phyloP scores from a whole-genome alignment of 2,797 vertebrate genomes.

The Cryptoprocta ferox region DNA sequence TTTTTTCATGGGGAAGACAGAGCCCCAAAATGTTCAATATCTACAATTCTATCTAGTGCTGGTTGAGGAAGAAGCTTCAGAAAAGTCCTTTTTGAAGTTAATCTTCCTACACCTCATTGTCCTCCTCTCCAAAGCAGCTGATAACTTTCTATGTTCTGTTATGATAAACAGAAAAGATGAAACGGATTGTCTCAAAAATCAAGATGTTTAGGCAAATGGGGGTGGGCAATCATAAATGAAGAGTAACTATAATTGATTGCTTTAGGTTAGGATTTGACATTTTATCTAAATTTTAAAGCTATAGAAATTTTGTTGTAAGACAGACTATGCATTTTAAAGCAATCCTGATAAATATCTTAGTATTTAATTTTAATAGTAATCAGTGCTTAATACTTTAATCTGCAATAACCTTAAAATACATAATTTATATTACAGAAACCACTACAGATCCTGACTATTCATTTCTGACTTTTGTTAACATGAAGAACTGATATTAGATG shows the following conservation, averaged over 20 bases:
- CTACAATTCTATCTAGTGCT: background rate
- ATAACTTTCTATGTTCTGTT: background rate
- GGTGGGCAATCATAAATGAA: background rate
- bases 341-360: slow-evolving; percentile 68
- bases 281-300: slow-evolving; percentile 63
- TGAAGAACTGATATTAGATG: background rate
- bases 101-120: background rate
- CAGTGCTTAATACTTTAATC: slow-evolving; percentile 49
- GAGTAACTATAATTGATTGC: slow-evolving; percentile 42
- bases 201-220: background rate
- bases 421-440: slow-evolving; percentile 54
- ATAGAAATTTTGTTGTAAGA: slow-evolving; percentile 62
- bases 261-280: slow-evolving; percentile 42
- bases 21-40: background rate
- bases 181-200: slow-evolving; percentile 39
- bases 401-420: slow-evolving; percentile 57
- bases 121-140: slow-evolving; percentile 5
- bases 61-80: background rate
- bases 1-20: background rate
- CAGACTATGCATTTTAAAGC: slow-evolving; percentile 61
- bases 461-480: slow-evolving; percentile 47
- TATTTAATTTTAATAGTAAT: slow-evolving; percentile 76
- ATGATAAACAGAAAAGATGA: slow-evolving; percentile 28
- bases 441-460: slow-evolving; percentile 41
- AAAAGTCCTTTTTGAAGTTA: background rate